Evolutionary conservation across 2,113 vertebrate genomes (phyloP).

Genomic region (Sprattus sprattus): DNA sequence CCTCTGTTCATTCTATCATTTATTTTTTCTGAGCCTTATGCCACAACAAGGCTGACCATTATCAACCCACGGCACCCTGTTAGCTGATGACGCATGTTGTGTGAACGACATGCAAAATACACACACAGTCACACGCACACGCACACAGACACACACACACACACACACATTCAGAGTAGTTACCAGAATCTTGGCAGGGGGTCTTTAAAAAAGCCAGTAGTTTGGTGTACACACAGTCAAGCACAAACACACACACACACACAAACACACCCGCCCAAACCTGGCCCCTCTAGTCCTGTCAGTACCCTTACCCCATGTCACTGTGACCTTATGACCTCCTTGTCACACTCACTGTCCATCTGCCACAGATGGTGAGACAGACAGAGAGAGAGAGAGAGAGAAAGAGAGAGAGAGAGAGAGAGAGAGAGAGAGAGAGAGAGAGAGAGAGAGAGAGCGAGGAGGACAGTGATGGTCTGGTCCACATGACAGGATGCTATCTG

Average conservation of each 20-base stretch:
- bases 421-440: constrained; percentile 27
- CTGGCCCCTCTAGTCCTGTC: background rate
- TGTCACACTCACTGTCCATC: constrained; percentile 76
- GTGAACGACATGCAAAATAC: too few species aligned
- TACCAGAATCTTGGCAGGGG: too few species aligned
- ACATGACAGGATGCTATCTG: constrained; percentile 17
- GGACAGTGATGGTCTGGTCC: background rate
- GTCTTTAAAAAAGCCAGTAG: too few species aligned
- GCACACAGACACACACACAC: constrained; percentile 23
- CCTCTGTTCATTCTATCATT: background rate
- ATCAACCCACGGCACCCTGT: too few species aligned
- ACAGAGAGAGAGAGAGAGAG: constrained; percentile 48
- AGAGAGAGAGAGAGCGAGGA: constrained; percentile 13
- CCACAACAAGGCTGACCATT: too few species aligned
- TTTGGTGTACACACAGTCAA: too few species aligned
- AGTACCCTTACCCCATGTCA: constrained; percentile 61
- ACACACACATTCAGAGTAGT: too few species aligned
- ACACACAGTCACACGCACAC: constrained; percentile 20
- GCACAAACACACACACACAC: background rate
- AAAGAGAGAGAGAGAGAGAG: constrained; percentile 24
- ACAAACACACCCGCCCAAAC: constrained; percentile 47
- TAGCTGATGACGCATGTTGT: too few species aligned
- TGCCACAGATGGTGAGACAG: constrained; percentile 65
- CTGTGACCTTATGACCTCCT: constrained; percentile 75
- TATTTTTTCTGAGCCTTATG: background rate